Percentiles rank a stretch among this genome's conserved stretches.
Conservation (phyloP, 1,140 invertebrate genomes). For the Periplaneta americana region DNA sequence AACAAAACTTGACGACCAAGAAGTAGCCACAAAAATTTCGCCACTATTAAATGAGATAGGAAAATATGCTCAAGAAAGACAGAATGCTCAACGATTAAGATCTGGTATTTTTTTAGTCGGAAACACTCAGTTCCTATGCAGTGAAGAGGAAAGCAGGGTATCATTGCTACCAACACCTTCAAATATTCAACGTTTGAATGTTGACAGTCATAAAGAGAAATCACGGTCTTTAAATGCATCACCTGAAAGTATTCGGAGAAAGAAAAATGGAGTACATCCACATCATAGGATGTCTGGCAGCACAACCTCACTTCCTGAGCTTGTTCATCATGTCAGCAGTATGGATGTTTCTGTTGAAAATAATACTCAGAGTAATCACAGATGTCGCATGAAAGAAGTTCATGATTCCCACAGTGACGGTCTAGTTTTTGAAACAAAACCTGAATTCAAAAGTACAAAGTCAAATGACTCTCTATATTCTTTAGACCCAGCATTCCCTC, state of each 20-base stretch:
- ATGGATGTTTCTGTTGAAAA: neutral
- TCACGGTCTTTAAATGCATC: conserved; percentile 7
- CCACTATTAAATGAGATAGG: conserved; percentile 6
- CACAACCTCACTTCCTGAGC: neutral
- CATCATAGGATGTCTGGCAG: neutral
- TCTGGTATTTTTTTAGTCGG: conserved; percentile 15
- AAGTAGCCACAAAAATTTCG: conserved; percentile 5
- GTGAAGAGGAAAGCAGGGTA: neutral
- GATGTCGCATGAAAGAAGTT: neutral
- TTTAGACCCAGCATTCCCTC: neutral
- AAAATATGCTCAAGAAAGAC: neutral
- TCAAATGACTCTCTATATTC: neutral
- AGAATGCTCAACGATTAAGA: neutral
- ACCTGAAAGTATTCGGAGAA: conserved; percentile 1
- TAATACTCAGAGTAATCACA: neutral
- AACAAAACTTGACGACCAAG: neutral
- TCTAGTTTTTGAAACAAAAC: neutral
- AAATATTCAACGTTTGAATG: too few relatives aligned
- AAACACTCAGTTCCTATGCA: neutral
- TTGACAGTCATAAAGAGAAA: conserved; percentile 2
- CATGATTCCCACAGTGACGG: neutral
- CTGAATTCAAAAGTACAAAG: neutral
- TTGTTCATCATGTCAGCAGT: neutral
- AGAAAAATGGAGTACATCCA: neutral
- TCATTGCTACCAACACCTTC: neutral